These are phyloP conservation scores for Myrmecophaga tridactyla DNA, from an alignment of 2,113 vertebrate genomes.

Conservation along the genomic window DNA sequence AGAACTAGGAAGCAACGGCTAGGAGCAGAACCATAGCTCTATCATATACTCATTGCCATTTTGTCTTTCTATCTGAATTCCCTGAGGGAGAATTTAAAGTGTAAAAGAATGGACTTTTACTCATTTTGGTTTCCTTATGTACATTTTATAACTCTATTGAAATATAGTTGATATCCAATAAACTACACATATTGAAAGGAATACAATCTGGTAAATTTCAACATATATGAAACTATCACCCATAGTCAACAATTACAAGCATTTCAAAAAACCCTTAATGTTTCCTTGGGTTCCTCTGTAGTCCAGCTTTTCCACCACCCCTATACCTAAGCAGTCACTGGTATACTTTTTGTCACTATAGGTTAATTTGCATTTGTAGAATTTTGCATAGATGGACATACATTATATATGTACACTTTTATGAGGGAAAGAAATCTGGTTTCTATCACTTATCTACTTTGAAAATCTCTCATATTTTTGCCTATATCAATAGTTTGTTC, in stretches of 20 bases:
- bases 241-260: neutral
- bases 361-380: neutral
- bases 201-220: neutral
- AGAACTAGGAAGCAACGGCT: neutral
- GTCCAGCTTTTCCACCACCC: neutral
- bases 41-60: neutral
- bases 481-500: neutral
- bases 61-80: neutral
- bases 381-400: neutral
- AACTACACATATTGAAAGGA: neutral
- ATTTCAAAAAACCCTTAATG: neutral
- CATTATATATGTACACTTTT: neutral
- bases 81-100: neutral
- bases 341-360: neutral
- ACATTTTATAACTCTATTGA: neutral
- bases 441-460: neutral
- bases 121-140: neutral
- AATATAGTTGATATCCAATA: neutral
- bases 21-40: neutral
- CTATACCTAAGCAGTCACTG: neutral
- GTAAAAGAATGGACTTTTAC: neutral
- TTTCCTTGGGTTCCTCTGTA: neutral
- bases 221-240: neutral
- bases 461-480: neutral
- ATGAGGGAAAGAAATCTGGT: neutral